Evolutionary conservation across 2,797 vertebrate species (phyloP), one percentile per base, ranked within the genome.

Genomic region (Anguilla anguilla): DNA sequence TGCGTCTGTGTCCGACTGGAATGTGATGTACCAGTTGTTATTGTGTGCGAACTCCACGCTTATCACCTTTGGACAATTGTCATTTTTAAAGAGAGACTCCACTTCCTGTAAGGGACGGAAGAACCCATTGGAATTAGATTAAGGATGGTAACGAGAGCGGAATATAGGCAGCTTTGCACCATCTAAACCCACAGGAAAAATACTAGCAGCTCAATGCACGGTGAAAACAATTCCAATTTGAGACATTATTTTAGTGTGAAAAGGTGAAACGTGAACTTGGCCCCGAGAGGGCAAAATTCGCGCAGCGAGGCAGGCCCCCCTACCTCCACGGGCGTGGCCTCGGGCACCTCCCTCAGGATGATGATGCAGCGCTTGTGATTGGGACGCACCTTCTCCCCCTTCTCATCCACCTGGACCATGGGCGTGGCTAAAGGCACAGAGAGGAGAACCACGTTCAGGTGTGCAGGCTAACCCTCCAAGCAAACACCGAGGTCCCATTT

Each of bases 11-110:
- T 99, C 98, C 0, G 98, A 99, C 95, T 99, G 98, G 97, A 99
- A 99, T 96, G 98, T 99, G 92, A 99, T 96, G 95, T 99, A 99
- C 98, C 98, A 99, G 97, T 97, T 99, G 96, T 99, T 99, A 95
- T 99, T 99, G 95, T 99, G 98, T 85, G 98, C 98, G 94, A 99
- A 99, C 93, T 99, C 98, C 90, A 99, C 99, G 94, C 98, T 99
- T 95, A 99, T 99, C 93, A 99, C 97, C 94, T 98, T 99, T 83
- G 98, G 98, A 94, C 98, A 99, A 93, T 98, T 98, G 91, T 99
- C 98, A 6, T 97, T 98, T 95, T 98, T 98, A 90, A 99, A 99
- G 90, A 99, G 95, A 85, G 97, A 96, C 95, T 99, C 97, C 25
- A 99, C 98, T 93, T 99, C 98, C 98, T 99, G 91, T 79, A 88